phyloP scores from a whole-genome alignment of 2,888 invertebrate species.

The Matsumyia berberina region DNA sequence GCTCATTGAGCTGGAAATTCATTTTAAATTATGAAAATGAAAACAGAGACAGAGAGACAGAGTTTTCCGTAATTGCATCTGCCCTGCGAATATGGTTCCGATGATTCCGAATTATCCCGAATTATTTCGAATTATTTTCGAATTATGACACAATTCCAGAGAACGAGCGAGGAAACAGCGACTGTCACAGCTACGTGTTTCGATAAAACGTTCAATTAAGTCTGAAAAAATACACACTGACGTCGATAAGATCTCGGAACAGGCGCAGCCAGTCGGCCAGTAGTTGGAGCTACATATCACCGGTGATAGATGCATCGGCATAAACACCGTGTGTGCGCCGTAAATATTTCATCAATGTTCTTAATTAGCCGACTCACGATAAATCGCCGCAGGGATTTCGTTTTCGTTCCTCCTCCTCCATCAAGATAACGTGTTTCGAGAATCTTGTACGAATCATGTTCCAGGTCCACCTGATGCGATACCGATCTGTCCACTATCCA shows the following conservation, averaged over 20 bases:
- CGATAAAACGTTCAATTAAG: slow-evolving; percentile 66
- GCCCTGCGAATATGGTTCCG: slow-evolving; percentile 21
- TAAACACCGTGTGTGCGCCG: neutral
- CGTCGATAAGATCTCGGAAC: slow-evolving; percentile 50
- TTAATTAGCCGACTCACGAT: slow-evolving; percentile 60
- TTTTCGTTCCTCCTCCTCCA: slow-evolving; percentile 40
- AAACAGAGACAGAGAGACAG: slow-evolving; percentile 26
- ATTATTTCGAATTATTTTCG: slow-evolving; percentile 50
- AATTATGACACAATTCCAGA: slow-evolving; percentile 53
- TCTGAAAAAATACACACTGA: slow-evolving; percentile 23
- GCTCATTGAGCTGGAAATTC: slow-evolving; percentile 64
- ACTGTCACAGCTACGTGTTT: slow-evolving; percentile 52
- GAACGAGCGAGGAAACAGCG: slow-evolving; percentile 37
- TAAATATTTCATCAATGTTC: slow-evolving; percentile 69
- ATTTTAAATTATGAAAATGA: slow-evolving; percentile 48
- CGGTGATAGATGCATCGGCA: slow-evolving; percentile 13
- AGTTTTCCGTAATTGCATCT: slow-evolving; percentile 59
- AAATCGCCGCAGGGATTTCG: slow-evolving; percentile 19
- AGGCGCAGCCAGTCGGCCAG: neutral
- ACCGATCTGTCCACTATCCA: slow-evolving; percentile 65
- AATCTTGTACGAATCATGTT: slow-evolving; percentile 55
- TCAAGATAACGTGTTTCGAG: slow-evolving; percentile 67
- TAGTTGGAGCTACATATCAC: slow-evolving; percentile 13
- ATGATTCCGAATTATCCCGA: slow-evolving; percentile 50
- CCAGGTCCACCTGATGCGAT: slow-evolving; percentile 63